Conservation (phyloP, 2,797 vertebrate genomes). For the Orestias chungarensis region DNA sequence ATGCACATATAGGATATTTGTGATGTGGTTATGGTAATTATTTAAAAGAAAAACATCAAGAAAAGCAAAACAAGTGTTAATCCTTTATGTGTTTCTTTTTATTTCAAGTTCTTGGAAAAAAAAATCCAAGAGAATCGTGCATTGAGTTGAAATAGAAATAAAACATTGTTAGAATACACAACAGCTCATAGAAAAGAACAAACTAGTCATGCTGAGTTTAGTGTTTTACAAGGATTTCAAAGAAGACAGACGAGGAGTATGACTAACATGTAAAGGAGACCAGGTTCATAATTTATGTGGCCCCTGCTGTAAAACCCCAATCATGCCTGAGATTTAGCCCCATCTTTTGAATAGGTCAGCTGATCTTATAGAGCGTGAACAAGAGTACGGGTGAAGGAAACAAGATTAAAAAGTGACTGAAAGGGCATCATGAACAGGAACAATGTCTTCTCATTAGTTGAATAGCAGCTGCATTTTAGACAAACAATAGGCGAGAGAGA, state of each 20-base stretch:
- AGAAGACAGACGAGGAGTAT: neutral
- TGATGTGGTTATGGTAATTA: neutral
- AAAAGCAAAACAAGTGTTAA: neutral
- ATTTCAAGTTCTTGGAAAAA: neutral
- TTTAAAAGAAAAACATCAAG: neutral
- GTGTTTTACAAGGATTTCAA: neutral
- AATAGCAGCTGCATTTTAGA: neutral
- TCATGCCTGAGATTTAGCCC: too few relatives aligned
- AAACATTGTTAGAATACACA: neutral
- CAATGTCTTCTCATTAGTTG: neutral
- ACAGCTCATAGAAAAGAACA: neutral
- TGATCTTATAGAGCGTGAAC: neutral
- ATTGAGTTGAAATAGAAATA: too few relatives aligned
- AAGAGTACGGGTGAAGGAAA: neutral
- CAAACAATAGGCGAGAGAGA: neutral
- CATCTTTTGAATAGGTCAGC: too few relatives aligned
- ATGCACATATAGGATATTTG: neutral
- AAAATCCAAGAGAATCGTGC: too few relatives aligned
- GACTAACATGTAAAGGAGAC: too few relatives aligned
- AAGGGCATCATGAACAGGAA: too few relatives aligned
- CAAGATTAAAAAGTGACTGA: neutral
- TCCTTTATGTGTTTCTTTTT: neutral
- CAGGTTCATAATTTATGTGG: too few relatives aligned
- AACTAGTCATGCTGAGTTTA: neutral
- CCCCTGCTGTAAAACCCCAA: too few relatives aligned